These are phyloP conservation scores for Polietes domitor DNA, from an alignment of 2,888 invertebrate species.

Conservation along the genomic window DNA sequence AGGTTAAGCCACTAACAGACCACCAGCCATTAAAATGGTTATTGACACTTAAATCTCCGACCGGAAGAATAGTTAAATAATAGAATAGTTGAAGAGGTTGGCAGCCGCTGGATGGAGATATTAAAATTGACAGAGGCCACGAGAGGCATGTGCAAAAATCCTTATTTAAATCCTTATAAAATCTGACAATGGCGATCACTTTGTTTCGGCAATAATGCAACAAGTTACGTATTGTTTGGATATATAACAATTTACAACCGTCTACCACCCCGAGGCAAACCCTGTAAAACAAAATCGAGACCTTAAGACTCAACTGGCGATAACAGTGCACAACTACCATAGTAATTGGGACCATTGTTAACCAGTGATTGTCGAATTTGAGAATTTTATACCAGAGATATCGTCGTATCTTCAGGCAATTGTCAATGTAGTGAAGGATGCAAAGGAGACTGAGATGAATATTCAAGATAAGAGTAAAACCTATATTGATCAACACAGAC, in stretches of 20 bases:
- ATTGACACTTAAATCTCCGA: constrained; percentile 76
- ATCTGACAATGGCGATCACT: constrained; percentile 76
- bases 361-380: no score
- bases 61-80: constrained; percentile 78
- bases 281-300: constrained; percentile 51
- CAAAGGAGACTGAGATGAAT: neutral
- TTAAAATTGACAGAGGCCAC: constrained; percentile 73
- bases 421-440: constrained; percentile 54
- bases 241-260: constrained; percentile 68
- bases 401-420: constrained; percentile 75
- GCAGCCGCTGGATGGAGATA: constrained; percentile 71
- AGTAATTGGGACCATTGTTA: constrained; percentile 66
- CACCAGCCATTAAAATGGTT: constrained; percentile 71
- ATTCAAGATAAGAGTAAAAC: neutral
- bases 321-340: constrained; percentile 4
- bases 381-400: no score
- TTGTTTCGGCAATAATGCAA: constrained; percentile 69
- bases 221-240: constrained; percentile 66
- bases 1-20: neutral
- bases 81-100: constrained; percentile 70
- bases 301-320: neutral
- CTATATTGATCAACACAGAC: no score
- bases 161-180: constrained; percentile 72
- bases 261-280: constrained; percentile 76
- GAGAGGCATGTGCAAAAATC: constrained; percentile 73